Conservation (phyloP, 2,888 invertebrate species). For the Chydorus sphaericus region DNA sequence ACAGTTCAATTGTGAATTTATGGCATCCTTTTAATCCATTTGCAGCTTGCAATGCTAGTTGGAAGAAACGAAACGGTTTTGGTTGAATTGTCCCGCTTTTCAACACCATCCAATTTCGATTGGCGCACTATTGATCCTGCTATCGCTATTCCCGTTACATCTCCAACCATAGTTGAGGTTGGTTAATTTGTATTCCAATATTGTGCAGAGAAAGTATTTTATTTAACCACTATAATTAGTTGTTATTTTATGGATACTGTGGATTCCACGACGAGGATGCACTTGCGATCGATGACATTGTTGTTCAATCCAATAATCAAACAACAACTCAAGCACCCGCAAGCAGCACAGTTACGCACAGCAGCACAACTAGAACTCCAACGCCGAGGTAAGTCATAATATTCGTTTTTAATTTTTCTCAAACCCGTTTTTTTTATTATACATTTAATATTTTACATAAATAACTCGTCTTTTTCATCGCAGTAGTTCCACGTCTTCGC, state of each 20-base stretch:
- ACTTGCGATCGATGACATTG: not conserved
- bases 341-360: not conserved
- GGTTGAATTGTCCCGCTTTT: not conserved
- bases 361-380: not conserved
- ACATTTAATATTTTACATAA: too few relatives aligned
- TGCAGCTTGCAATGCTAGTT: not conserved
- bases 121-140: not conserved
- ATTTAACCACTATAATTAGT: not conserved
- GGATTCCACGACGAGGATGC: not conserved
- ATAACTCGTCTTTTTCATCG: not conserved
- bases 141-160: not conserved
- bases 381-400: too few relatives aligned
- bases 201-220: not conserved
- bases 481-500: too few relatives aligned
- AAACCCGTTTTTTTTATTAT: too few relatives aligned
- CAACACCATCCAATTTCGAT: not conserved
- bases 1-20: not conserved
- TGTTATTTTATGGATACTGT: slow-evolving; percentile 7
- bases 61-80: not conserved
- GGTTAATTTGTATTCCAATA: not conserved
- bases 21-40: not conserved
- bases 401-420: too few relatives aligned
- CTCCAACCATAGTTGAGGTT: not conserved
- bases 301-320: too few relatives aligned
- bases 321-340: too few relatives aligned